Evolutionary conservation across 2,113 vertebrate species (phyloP).

Genomic region (Vanacampus margaritifer): DNA sequence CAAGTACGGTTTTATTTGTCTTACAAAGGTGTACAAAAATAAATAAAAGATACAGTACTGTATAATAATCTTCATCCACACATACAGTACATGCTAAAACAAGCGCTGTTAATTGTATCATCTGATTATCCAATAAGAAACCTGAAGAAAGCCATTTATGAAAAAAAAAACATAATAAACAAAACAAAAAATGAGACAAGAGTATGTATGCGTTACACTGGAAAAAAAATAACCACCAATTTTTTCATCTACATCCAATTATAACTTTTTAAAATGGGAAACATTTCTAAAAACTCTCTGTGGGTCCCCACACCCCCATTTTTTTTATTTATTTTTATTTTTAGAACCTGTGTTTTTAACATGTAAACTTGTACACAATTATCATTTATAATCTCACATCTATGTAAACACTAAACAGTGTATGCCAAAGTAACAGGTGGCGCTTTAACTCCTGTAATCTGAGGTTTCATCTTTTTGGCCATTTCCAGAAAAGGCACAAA

Average conservation of each 20-base stretch:
- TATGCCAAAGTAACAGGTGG: not conserved
- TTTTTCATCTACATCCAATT: not conserved
- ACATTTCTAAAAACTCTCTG: too few species aligned
- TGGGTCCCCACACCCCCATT: not conserved
- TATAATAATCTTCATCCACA: not conserved
- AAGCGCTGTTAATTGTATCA: not conserved
- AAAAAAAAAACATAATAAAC: not conserved
- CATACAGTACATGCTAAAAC: not conserved
- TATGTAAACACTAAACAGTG: not conserved
- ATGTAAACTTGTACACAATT: not conserved
- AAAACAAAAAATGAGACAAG: not conserved
- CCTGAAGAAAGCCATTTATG: not conserved
- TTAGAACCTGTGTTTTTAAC: not conserved
- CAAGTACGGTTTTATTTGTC: too few species aligned
- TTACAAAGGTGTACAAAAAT: too few species aligned
- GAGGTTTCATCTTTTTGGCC: not conserved
- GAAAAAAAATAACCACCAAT: not conserved
- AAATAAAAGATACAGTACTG: too few species aligned
- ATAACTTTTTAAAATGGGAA: too few species aligned
- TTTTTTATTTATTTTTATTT: not conserved
- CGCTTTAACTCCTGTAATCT: not conserved
- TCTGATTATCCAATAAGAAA: not conserved
- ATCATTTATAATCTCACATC: not conserved
- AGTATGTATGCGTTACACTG: not conserved
- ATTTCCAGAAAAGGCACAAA: not conserved